These are phyloP conservation scores for Pygocentrus nattereri DNA, from an alignment of 2,797 vertebrate species.

Conservation along the genomic window DNA sequence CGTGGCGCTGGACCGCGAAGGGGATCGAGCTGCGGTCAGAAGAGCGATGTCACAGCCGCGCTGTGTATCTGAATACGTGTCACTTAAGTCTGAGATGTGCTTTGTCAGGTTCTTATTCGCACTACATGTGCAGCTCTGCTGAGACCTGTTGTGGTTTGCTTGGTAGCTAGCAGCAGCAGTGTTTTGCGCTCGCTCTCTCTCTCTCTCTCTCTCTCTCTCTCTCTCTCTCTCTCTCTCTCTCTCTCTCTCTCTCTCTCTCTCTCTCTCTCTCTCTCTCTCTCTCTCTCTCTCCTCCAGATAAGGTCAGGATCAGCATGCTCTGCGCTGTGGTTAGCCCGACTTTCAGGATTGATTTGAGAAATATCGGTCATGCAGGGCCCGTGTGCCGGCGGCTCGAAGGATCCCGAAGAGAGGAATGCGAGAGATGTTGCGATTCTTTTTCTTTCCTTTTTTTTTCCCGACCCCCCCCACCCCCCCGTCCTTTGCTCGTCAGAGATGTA, in stretches of 20 bases:
- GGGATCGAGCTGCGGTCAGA: background rate
- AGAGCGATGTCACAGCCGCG: no score
- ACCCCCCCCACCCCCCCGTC: background rate
- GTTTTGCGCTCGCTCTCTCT: no score
- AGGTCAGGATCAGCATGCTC: conserved; percentile 25
- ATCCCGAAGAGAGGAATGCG: conserved; percentile 8
- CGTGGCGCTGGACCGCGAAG: background rate
- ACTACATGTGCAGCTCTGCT: conserved; percentile 22
- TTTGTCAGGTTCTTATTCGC: conserved; percentile 5
- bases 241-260: background rate
- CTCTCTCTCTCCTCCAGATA: conserved; percentile 33
- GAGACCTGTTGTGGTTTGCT: conserved; percentile 25
- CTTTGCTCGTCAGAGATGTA: conserved; percentile 32
- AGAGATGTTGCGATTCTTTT: conserved; percentile 9
- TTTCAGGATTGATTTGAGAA: conserved; percentile 30
- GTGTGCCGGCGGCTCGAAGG: background rate
- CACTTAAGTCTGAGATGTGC: background rate
- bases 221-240: background rate
- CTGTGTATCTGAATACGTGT: background rate
- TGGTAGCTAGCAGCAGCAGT: background rate
- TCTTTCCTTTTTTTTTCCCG: background rate
- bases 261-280: conserved; percentile 11
- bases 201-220: no score
- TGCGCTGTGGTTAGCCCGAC: background rate
- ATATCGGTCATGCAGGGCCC: conserved; percentile 19